Conservation (phyloP, 2,888 invertebrate genomes). For the Oscheius sp. region DNA sequence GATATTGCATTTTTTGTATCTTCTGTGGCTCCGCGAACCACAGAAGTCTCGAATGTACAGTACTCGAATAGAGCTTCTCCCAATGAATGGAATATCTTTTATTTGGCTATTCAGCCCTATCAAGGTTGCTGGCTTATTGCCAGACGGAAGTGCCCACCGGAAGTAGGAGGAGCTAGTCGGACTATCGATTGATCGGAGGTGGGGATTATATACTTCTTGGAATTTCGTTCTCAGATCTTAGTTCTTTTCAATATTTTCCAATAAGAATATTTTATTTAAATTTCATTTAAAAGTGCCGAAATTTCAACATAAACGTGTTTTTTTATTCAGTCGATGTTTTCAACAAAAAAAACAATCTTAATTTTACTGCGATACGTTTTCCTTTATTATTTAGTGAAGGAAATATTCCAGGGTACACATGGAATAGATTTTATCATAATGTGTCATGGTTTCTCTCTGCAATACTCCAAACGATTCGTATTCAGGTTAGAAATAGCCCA, state of each 20-base stretch:
- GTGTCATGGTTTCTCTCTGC: slow-evolving; percentile 6
- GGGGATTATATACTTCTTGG: slow-evolving; percentile 1
- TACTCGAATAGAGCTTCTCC: too few species aligned
- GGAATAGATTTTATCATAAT: slow-evolving; percentile 8
- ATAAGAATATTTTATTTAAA: not conserved
- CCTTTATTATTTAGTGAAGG: not conserved
- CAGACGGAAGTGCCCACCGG: not conserved
- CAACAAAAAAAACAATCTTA: not conserved
- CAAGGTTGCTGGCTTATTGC: not conserved
- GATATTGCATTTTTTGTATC: too few species aligned
- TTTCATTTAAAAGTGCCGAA: not conserved
- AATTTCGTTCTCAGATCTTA: not conserved
- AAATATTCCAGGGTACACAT: slow-evolving; percentile 14
- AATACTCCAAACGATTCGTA: slow-evolving; percentile 8
- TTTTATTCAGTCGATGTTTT: not conserved
- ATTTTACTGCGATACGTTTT: not conserved
- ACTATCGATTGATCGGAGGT: slow-evolving; percentile 23
- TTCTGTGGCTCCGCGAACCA: too few species aligned
- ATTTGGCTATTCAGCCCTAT: too few species aligned
- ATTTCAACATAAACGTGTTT: not conserved
- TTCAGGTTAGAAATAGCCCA: not conserved
- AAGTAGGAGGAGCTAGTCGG: slow-evolving; percentile 4
- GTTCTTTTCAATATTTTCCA: not conserved
- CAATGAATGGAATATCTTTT: too few species aligned
- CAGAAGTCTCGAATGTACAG: too few species aligned